Percentiles rank a stretch among this genome's conserved stretches.
Conservation (phyloP, 2,797 vertebrate species). For the Aeoliscus strigatus region DNA sequence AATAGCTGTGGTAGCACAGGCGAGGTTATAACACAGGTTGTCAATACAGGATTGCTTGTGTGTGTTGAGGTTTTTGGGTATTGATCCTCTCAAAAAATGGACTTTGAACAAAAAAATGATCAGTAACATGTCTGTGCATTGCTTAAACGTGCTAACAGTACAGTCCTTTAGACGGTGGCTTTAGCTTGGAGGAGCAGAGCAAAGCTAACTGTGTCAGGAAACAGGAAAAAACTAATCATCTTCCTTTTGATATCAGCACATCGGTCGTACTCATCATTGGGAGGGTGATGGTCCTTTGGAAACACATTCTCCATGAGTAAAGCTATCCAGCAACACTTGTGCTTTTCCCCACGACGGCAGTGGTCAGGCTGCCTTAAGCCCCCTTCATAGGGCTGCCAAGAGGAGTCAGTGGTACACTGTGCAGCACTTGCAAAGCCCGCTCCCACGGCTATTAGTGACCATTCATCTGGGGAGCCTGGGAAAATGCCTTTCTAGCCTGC, state of each 20-base stretch:
- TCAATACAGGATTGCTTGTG: too few relatives aligned
- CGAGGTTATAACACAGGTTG: constrained; percentile 24
- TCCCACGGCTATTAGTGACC: constrained; percentile 83
- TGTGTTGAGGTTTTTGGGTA: too few relatives aligned
- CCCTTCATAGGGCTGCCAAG: constrained; percentile 79
- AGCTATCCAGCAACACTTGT: constrained; percentile 79
- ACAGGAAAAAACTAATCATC: constrained; percentile 28
- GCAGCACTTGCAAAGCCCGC: constrained; percentile 79
- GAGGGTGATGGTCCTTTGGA: constrained; percentile 69
- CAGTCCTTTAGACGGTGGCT: too few relatives aligned
- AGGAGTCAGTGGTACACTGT: constrained; percentile 75
- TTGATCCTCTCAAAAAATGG: too few relatives aligned
- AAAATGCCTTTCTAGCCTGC: constrained; percentile 82
- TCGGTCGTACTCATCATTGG: constrained; percentile 56
- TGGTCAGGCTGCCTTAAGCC: constrained; percentile 76
- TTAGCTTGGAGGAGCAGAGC: too few relatives aligned
- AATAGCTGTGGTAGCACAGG: constrained; percentile 19
- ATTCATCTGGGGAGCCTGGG: constrained; percentile 85
- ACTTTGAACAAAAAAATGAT: too few relatives aligned
- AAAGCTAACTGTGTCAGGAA: too few relatives aligned
- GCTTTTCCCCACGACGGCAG: constrained; percentile 68
- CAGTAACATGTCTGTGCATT: too few relatives aligned
- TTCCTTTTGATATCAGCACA: constrained; percentile 30
- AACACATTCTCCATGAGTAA: constrained; percentile 73
- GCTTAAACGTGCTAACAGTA: too few relatives aligned